phyloP scores from a whole-genome alignment of 2,888 invertebrate genomes.

The Hyles lineata region DNA sequence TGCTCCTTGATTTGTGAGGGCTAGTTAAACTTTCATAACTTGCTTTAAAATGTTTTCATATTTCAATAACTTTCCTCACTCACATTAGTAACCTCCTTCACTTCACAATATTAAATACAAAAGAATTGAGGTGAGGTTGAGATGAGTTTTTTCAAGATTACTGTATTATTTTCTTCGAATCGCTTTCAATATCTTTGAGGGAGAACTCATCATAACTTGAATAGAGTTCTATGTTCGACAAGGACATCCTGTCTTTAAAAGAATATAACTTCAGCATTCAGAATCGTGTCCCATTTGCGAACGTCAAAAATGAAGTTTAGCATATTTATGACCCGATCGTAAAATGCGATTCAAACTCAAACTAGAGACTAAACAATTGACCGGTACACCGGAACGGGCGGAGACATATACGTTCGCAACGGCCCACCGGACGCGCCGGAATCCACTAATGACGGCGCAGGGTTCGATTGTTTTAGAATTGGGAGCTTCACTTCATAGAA shows the following conservation, averaged over 20 bases:
- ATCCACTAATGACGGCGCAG: slow-evolving; percentile 30
- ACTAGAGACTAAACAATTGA: slow-evolving; percentile 49
- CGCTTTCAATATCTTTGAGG: too few species aligned
- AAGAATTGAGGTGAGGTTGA: too few species aligned
- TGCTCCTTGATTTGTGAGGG: background rate
- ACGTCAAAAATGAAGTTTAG: background rate
- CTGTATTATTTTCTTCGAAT: too few species aligned
- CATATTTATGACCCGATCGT: background rate
- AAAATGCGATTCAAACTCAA: slow-evolving; percentile 33
- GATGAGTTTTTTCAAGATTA: too few species aligned
- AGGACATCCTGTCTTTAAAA: background rate
- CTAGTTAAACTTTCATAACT: background rate
- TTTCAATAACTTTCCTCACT: too few species aligned
- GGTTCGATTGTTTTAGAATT: slow-evolving; percentile 25
- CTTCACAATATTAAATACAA: too few species aligned
- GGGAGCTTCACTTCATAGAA: slow-evolving; percentile 38
- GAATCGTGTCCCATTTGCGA: background rate
- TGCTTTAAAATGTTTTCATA: background rate
- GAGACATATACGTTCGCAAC: slow-evolving; percentile 40
- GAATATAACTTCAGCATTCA: background rate
- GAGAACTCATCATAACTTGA: too few species aligned
- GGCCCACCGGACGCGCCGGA: slow-evolving; percentile 39
- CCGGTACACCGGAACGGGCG: slow-evolving; percentile 34
- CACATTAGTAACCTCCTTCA: too few species aligned
- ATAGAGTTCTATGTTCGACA: too few species aligned